These are phyloP conservation scores for Cephonodes hylas DNA, from an alignment of 2,888 invertebrate genomes.

Conservation along the genomic window DNA sequence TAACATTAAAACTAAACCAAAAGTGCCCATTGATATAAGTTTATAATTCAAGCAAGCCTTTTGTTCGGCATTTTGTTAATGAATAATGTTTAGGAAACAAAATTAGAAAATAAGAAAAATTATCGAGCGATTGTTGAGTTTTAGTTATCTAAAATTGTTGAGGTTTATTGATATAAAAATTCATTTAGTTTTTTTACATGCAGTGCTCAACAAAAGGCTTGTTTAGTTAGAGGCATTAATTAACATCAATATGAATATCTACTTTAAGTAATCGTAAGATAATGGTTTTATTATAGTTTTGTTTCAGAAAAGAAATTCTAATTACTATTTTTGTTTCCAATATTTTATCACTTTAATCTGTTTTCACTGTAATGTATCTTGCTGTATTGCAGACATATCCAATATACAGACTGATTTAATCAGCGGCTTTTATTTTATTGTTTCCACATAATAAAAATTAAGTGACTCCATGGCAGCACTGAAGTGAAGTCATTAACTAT, in stretches of 20 bases:
- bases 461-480: too few species aligned
- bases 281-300: slow-evolving; percentile 78
- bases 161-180: slow-evolving; percentile 66
- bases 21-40: slow-evolving; percentile 82
- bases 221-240: slow-evolving; percentile 77
- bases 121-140: slow-evolving; percentile 76
- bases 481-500: too few species aligned
- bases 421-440: slow-evolving; percentile 43
- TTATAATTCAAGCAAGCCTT: slow-evolving; percentile 74
- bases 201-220: slow-evolving; percentile 73
- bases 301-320: slow-evolving; percentile 79
- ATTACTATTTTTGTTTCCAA: slow-evolving; percentile 81
- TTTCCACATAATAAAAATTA: too few species aligned
- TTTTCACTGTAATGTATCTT: slow-evolving; percentile 81
- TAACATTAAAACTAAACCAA: slow-evolving; percentile 81
- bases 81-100: slow-evolving; percentile 77
- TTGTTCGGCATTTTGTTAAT: slow-evolving; percentile 74
- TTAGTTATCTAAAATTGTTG: slow-evolving; percentile 78
- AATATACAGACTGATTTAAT: slow-evolving; percentile 82
- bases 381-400: slow-evolving; percentile 83
- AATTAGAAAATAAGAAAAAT: slow-evolving; percentile 76
- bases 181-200: slow-evolving; percentile 68
- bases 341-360: slow-evolving; percentile 79
- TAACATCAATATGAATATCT: slow-evolving; percentile 77
- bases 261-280: slow-evolving; percentile 75